phyloP scores from a whole-genome alignment of 2,113 vertebrate species.

The Macheiramphus alcinus region DNA sequence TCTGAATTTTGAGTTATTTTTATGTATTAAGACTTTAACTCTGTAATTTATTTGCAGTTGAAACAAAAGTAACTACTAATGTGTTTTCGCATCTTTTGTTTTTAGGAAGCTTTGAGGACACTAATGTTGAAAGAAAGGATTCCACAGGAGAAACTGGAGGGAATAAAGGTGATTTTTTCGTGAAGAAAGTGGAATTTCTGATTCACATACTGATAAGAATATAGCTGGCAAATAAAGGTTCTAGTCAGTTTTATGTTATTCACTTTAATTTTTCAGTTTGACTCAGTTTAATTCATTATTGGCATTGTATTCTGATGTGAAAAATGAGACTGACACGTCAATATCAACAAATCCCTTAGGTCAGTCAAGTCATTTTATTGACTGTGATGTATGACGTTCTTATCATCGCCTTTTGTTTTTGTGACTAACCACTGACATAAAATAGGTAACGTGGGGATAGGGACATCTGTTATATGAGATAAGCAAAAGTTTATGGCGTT shows the following conservation, averaged over 20 bases:
- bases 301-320: background rate
- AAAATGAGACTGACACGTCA: slow-evolving; percentile 31
- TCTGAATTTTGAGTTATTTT: background rate
- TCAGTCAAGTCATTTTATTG: background rate
- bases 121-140: background rate
- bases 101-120: background rate
- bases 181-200: background rate
- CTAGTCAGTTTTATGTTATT: background rate
- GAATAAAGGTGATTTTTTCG: slow-evolving; percentile 15
- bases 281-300: background rate
- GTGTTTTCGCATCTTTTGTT: background rate
- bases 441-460: slow-evolving; percentile 25
- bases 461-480: slow-evolving; percentile 21
- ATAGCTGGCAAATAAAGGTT: slow-evolving; percentile 23
- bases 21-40: background rate
- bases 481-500: slow-evolving; percentile 42
- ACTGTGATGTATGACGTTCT: slow-evolving; percentile 1
- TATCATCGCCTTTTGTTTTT: background rate
- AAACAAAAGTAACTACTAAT: background rate
- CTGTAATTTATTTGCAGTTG: background rate
- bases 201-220: background rate
- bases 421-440: slow-evolving; percentile 1
- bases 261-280: slow-evolving; percentile 4
- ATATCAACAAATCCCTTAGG: slow-evolving; percentile 21
- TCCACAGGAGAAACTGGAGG: background rate